These are phyloP conservation scores for Hemicrepidius hirtus DNA, from an alignment of 2,888 invertebrate genomes.

Conservation along the genomic window DNA sequence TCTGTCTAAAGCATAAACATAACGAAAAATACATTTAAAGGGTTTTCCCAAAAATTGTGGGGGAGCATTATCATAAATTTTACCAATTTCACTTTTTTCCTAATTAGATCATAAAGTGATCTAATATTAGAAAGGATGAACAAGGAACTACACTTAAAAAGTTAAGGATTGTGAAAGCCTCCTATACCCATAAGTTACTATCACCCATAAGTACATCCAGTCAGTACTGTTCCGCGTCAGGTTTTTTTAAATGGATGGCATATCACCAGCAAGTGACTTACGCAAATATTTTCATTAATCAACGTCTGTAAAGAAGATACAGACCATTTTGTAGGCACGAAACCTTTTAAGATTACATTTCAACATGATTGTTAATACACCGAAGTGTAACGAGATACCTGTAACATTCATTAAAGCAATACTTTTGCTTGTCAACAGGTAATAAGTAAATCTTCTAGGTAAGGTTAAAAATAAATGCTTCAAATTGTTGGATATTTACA, in stretches of 20 bases:
- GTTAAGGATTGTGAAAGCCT: conserved; percentile 22
- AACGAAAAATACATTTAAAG: too few species aligned
- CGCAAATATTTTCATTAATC: conserved; percentile 29
- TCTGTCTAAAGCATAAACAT: too few species aligned
- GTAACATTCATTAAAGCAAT: neutral
- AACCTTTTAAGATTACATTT: conserved; percentile 3
- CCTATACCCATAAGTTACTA: conserved; percentile 27
- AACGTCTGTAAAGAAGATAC: neutral
- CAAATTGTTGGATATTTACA: too few species aligned
- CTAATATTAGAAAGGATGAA: conserved; percentile 37
- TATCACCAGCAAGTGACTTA: conserved; percentile 14
- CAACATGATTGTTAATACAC: conserved; percentile 1
- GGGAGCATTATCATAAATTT: too few species aligned
- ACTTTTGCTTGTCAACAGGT: neutral
- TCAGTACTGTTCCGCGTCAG: conserved; percentile 26
- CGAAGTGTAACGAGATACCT: conserved; percentile 12
- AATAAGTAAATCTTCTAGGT: too few species aligned
- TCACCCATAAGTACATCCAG: conserved; percentile 10
- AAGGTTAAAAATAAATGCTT: too few species aligned
- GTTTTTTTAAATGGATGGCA: conserved; percentile 27
- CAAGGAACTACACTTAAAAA: conserved; percentile 28
- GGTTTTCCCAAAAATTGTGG: too few species aligned
- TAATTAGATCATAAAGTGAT: too few species aligned
- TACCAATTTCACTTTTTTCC: too few species aligned
- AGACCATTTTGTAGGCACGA: conserved; percentile 4